Base-by-base conservation (phyloP, 2,113 vertebrate species). In the Pedetes capensis region DNA sequence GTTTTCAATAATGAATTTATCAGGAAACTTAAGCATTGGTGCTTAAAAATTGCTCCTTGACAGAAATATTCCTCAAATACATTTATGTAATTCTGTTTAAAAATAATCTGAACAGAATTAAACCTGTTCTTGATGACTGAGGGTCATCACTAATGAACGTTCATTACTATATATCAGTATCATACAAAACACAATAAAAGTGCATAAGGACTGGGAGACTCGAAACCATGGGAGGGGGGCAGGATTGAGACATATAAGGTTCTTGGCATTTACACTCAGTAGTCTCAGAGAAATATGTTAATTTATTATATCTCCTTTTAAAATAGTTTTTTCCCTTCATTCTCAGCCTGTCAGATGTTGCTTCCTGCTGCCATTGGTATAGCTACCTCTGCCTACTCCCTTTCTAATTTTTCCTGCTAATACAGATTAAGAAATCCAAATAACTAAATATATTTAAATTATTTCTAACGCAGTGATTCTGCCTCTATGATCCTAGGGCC, bases 41-140 rank as follows among this genome's bases (percentile, higher is more conserved):
- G n/a, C 82, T 87, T 69, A 82, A 92, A 95, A 82, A 37, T 82
- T 87, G 11, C 51, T 4, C 22, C 29, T 80, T 25, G 14, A 57
- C 87, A 55, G 39, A 82, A 82, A 94, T 75, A 83, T 82, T 92
- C 68, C 61, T 82, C 57, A 76, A 75, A 83, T 59, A 76, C 80
- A 32, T n/a, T 82, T n/a, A 16, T 87, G 51, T 61, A 87, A 68
- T 74, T 82, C 25, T 44, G 23, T 22, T 91, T 82, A 74, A 87
- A 51, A 42, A 69, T 76, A 82, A 82, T 39, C 66, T 66, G 25
- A 95, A 76, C 16, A 66, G 22, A 75, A 76, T 82, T 95, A 87
- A 92, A 75, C 39, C 5, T 59, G 22, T 92, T 87, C 34, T 74
- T 42, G 23, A 68, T 53, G 23, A 76, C 49, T 81, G 27, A 22